phyloP scores from a whole-genome alignment of 2,113 vertebrate species.

The Jacana jacana region DNA sequence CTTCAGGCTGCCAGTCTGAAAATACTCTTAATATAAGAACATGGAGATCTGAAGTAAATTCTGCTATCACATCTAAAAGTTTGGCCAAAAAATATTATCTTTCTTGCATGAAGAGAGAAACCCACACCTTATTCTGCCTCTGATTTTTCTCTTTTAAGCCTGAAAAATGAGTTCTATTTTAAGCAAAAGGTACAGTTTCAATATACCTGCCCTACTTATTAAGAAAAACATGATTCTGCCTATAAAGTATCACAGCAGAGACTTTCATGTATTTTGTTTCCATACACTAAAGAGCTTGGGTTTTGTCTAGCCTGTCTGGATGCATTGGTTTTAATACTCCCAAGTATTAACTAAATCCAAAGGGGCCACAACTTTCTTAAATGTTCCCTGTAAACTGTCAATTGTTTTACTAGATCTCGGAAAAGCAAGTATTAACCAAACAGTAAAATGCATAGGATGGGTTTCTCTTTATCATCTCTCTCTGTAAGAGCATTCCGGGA shows the following conservation, averaged over 20 bases:
- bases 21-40: not conserved
- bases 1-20: not conserved
- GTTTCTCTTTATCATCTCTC: not conserved
- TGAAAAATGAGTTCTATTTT: not conserved
- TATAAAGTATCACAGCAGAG: not conserved
- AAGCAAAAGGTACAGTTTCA: not conserved
- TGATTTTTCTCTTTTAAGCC: not conserved
- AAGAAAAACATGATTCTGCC: not conserved
- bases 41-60: not conserved
- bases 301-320: not conserved
- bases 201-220: not conserved
- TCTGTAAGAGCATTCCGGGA: not conserved
- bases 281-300: not conserved
- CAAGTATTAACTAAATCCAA: not conserved
- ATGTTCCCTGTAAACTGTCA: not conserved
- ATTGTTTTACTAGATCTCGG: not conserved
- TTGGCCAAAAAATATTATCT: not conserved
- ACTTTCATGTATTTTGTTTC: not conserved
- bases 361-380: not conserved
- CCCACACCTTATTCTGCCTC: not conserved
- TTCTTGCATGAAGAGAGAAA: not conserved
- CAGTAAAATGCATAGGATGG: not conserved
- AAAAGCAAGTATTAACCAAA: not conserved
- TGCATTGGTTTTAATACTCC: not conserved
- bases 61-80: not conserved